Evolutionary conservation across 2,888 invertebrate genomes (phyloP).

Genomic region (Endotricha flammealis): DNA sequence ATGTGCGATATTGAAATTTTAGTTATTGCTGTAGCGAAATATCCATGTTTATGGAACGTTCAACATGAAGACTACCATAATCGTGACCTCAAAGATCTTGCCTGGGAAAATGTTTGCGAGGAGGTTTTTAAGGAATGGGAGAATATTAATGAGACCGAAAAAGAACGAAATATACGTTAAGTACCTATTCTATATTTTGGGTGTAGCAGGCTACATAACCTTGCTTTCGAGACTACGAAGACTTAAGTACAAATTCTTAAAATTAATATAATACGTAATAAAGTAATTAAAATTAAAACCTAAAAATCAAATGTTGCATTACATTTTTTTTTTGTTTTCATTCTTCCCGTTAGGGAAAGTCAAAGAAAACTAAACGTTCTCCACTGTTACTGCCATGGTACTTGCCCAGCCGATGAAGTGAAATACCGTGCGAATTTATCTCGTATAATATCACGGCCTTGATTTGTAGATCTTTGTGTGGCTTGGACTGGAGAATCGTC

Average conservation of each 20-base stretch:
- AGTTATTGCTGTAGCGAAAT: background rate
- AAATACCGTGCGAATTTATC: constrained; percentile 25
- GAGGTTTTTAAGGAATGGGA: background rate
- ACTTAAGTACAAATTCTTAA: too few relatives aligned
- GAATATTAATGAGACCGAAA: too few relatives aligned
- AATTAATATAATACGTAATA: too few relatives aligned
- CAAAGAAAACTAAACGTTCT: constrained; percentile 20
- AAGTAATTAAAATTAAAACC: too few relatives aligned
- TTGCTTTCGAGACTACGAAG: too few relatives aligned
- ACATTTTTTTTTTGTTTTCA: too few relatives aligned
- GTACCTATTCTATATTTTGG: too few relatives aligned
- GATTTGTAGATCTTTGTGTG: constrained; percentile 19
- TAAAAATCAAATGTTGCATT: too few relatives aligned
- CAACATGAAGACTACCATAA: background rate
- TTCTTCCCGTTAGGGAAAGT: too few relatives aligned
- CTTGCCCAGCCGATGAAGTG: constrained; percentile 20
- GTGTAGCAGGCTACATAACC: too few relatives aligned
- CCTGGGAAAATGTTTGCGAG: background rate
- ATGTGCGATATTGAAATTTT: constrained; percentile 1
- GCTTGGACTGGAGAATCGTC: constrained; percentile 14
- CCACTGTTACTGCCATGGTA: constrained; percentile 22
- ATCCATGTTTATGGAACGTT: constrained; percentile 1
- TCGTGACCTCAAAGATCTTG: background rate
- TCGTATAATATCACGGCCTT: constrained; percentile 21
- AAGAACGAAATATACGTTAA: too few relatives aligned